phyloP scores from a whole-genome alignment of 1,140 invertebrate genomes.

The Ectropis grisescens region DNA sequence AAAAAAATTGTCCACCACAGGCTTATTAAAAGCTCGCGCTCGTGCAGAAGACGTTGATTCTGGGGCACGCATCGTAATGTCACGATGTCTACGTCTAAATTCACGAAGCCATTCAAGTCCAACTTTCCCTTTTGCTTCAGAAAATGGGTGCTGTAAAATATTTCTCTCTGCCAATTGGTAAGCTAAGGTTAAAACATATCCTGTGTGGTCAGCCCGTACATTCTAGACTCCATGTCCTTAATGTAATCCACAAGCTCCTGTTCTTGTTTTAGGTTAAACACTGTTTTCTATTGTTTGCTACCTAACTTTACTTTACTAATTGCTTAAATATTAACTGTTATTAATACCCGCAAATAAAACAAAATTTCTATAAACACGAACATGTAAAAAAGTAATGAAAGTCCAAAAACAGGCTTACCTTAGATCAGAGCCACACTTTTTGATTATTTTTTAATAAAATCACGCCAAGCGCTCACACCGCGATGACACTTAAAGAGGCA shows the following conservation, averaged over 20 bases:
- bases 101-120: constrained; percentile 25
- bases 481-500: too few relatives aligned
- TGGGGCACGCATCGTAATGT: constrained; percentile 19
- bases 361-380: too few relatives aligned
- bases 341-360: too few relatives aligned
- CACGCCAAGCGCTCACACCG: too few relatives aligned
- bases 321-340: too few relatives aligned
- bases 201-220: constrained; percentile 1
- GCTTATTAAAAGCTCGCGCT: constrained; percentile 27
- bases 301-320: too few relatives aligned
- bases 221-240: constrained; percentile 1
- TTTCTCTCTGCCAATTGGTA: constrained; percentile 12
- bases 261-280: constrained; percentile 1
- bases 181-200: background rate
- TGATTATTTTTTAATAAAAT: too few relatives aligned
- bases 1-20: constrained; percentile 25
- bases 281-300: too few relatives aligned
- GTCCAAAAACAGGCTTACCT: too few relatives aligned
- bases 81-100: constrained; percentile 23
- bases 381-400: too few relatives aligned
- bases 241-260: constrained; percentile 2
- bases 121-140: constrained; percentile 18
- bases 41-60: constrained; percentile 28
- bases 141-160: constrained; percentile 20
- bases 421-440: too few relatives aligned